Percentiles rank a stretch among this genome's conserved stretches.
Evolutionary conservation across 2,113 vertebrate genomes (phyloP).

Genomic region (Charadrius vociferus): DNA sequence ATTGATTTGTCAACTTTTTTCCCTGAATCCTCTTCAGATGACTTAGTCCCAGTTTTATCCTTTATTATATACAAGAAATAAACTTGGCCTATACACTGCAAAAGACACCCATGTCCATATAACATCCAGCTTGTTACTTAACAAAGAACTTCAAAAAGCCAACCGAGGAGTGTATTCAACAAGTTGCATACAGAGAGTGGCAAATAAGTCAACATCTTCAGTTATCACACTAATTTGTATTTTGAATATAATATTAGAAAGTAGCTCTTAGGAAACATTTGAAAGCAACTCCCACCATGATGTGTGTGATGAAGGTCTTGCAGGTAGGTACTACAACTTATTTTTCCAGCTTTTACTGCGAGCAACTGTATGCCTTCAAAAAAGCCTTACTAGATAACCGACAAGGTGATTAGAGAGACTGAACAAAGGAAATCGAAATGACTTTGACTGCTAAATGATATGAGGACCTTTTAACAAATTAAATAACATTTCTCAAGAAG

Average conservation of each 20-base stretch:
- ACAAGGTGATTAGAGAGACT: background rate
- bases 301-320: background rate
- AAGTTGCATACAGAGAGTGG: background rate
- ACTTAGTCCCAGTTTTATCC: background rate
- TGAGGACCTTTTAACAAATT: background rate
- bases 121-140: background rate
- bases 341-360: background rate
- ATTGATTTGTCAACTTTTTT: background rate
- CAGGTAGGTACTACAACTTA: background rate
- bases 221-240: background rate
- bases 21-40: background rate
- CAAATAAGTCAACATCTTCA: background rate
- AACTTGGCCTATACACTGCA: background rate
- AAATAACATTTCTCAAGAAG: background rate
- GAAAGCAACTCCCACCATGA: background rate
- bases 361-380: background rate
- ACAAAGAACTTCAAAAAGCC: background rate
- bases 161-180: background rate
- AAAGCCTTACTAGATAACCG: background rate
- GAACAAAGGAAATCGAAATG: background rate
- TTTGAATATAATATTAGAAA: background rate
- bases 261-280: background rate
- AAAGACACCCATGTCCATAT: background rate
- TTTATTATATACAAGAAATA: background rate
- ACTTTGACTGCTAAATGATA: background rate